Conservation (phyloP, 2,113 vertebrate species). For the Hydropotes inermis region DNA sequence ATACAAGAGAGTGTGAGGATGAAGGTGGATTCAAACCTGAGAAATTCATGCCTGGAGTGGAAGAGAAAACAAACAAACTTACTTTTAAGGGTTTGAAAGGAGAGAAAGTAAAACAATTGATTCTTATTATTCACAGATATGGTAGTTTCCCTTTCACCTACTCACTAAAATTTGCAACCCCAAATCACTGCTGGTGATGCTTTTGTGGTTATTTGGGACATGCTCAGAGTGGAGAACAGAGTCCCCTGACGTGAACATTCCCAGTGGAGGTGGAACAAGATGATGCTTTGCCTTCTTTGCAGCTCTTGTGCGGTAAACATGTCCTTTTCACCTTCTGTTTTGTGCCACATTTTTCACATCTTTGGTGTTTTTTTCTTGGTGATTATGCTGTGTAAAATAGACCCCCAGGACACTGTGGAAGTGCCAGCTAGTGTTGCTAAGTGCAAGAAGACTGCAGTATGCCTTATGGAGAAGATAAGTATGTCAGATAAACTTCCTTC, state of each 20-base stretch:
- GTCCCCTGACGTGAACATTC: rapidly evolving
- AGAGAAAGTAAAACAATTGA: not conserved
- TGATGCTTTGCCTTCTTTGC: not conserved
- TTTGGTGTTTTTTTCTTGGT: not conserved
- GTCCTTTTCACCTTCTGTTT: not conserved
- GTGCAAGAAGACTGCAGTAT: not conserved
- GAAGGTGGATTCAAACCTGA: not conserved
- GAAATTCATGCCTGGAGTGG: not conserved
- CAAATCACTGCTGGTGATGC: not conserved
- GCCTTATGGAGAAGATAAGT: not conserved
- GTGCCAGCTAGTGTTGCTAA: not conserved
- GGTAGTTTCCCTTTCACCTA: not conserved
- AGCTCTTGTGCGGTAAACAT: not conserved
- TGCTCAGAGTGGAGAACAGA: not conserved
- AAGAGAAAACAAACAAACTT: not conserved
- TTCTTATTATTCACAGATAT: not conserved
- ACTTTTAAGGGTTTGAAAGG: not conserved
- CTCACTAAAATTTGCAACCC: not conserved
- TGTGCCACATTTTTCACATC: not conserved
- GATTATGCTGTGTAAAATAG: not conserved
- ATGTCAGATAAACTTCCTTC: not conserved
- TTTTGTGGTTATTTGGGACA: not conserved
- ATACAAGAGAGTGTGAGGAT: not conserved
- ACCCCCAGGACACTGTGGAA: not conserved
- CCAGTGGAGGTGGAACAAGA: not conserved